Conservation (phyloP, 2,888 invertebrate species). For the Apotomis turbidana region DNA sequence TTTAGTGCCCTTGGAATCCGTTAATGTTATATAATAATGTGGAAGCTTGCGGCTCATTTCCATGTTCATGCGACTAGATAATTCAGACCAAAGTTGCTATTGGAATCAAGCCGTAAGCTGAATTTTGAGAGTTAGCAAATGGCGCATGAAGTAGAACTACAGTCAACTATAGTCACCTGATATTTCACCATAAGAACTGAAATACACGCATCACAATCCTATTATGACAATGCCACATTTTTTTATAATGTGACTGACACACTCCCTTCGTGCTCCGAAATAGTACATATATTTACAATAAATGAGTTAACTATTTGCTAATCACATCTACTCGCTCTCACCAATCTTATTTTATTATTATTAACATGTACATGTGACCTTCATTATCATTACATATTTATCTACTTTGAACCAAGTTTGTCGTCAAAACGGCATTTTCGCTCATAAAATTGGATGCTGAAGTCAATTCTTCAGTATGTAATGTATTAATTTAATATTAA, state of each 20-base stretch:
- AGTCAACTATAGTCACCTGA: background rate
- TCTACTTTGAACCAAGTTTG: background rate
- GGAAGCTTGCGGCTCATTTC: constrained; percentile 44
- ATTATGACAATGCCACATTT: background rate
- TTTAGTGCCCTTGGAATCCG: constrained; percentile 61
- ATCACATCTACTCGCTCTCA: background rate
- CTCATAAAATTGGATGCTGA: constrained; percentile 1
- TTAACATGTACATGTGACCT: background rate
- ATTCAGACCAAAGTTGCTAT: constrained; percentile 34
- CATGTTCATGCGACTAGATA: constrained; percentile 18
- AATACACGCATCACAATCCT: background rate
- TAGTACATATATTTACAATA: background rate
- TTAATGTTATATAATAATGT: constrained; percentile 56
- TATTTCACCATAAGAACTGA: background rate
- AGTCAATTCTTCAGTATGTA: constrained; percentile 12
- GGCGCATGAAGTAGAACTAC: constrained; percentile 14
- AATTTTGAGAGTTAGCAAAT: constrained; percentile 23
- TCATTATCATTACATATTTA: background rate
- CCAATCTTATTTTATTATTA: background rate
- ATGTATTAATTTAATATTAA: constrained; percentile 31
- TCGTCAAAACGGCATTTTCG: background rate
- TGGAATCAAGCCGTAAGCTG: constrained; percentile 27
- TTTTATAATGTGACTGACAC: background rate
- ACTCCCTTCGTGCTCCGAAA: background rate
- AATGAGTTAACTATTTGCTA: background rate